Base-by-base conservation (phyloP, 2,888 invertebrate genomes). In the Aethes cnicana region DNA sequence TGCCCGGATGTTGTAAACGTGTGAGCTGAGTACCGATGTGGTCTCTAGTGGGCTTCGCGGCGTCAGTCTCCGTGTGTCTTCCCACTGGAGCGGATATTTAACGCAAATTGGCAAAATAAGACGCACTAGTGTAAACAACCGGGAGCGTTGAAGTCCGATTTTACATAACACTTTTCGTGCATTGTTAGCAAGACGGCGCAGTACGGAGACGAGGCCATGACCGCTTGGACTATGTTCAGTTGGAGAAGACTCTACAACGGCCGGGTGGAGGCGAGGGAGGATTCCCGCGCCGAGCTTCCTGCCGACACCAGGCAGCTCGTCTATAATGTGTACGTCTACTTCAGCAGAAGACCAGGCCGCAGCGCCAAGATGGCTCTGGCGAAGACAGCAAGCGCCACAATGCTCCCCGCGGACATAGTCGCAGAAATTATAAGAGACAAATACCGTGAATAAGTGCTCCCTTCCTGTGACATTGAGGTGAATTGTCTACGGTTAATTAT, bases 201-300 rank as follows among this genome's bases (percentile, higher is more conserved):
- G 62, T 88, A 89, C 86, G 89, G 89, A 54, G 81, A 87, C 77
- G 70, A 86, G 68, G 86, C 89, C 52, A 89, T 88, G 89, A 89
- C 88, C 57, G 89, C 89, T 44, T 89, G 89, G 89, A 89, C 89
- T 37, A 89, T 89, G 89, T 89, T 89, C 57, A 88, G 87, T 71
- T 89, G 89, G 89, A 73, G 89, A 60, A 71, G 89, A 64, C 65
- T 88, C 32, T 88, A 88, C 67, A 87, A 67, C 53, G 81, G 84
- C 7, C 75, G 73, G 58, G 68, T 62, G 3, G 86, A 84, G 35
- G 68, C 57, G 6, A 67, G 62, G 12, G 89, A 88, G 12, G 86
- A 85, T 4, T 74, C 72, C 8, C 68, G 71, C 12, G 75, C 79
- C 18, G 85, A 87, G 41, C 66, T 88, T 41, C 89, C 89, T 21